phyloP scores from a whole-genome alignment of 2,888 invertebrate species.

The Cabera pusaria region DNA sequence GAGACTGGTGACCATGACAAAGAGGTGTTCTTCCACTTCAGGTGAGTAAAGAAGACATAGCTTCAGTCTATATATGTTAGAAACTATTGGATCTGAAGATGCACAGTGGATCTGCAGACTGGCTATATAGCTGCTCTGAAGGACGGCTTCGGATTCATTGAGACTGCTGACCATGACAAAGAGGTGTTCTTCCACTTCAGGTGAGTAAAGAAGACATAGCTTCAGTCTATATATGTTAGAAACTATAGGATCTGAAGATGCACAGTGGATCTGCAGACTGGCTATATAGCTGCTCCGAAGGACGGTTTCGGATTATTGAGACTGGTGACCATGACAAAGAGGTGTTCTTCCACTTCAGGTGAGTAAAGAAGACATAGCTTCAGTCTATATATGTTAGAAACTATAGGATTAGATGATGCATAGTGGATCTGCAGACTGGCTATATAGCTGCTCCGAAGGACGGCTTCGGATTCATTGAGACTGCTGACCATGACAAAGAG shows the following conservation, averaged over 20 bases:
- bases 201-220: too few relatives aligned
- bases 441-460: slow-evolving; percentile 98
- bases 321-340: slow-evolving; percentile 96
- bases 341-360: slow-evolving; percentile 99
- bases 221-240: too few relatives aligned
- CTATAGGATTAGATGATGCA: too few relatives aligned
- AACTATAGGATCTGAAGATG: too few relatives aligned
- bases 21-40: too few relatives aligned
- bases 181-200: slow-evolving; percentile 99
- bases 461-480: slow-evolving; percentile 98
- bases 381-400: too few relatives aligned
- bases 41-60: too few relatives aligned
- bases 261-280: slow-evolving; percentile 78
- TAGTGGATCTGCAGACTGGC: slow-evolving; percentile 83
- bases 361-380: too few relatives aligned
- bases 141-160: slow-evolving; percentile 98
- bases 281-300: slow-evolving; percentile 97
- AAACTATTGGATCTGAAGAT: slow-evolving; percentile 27
- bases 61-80: too few relatives aligned
- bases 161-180: slow-evolving; percentile 95
- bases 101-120: slow-evolving; percentile 65
- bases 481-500: slow-evolving; percentile 95
- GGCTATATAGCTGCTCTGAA: slow-evolving; percentile 98
- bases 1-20: too few relatives aligned
- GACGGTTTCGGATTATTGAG: slow-evolving; percentile 99